Base-by-base conservation (phyloP, 2,797 vertebrate species). In the Caiman crocodilus region DNA sequence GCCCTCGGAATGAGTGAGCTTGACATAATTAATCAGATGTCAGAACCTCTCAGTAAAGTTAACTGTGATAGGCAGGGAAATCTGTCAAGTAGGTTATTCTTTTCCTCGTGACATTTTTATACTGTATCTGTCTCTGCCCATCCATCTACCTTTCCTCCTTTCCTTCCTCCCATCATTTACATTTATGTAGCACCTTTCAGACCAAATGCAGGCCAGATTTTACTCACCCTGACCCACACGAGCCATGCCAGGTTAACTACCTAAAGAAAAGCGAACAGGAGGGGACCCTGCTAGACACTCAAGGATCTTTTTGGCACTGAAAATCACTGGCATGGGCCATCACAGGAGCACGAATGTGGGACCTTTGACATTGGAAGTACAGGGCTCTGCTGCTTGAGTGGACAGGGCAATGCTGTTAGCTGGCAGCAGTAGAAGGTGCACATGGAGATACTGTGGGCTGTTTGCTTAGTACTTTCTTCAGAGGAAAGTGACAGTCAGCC, bases 11-110 rank as follows among this genome's bases (percentile, higher is more conserved):
- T 7, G 28, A 94, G 87, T 61, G 67, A 71, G 20, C 2, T 3
- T 78, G 32, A 80, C 2, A 3, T 84, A 87, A 92, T 97, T 85
- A 89, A 95, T 96, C 96, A 94, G 97, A 74, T 86, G 92, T 96
- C 94, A 88, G 90, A 89, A 82, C 81, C 84, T 91, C 81, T n/a
- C 23, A 81, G 95, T 76, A 71, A 94, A 93, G 95, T 90, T 91
- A 92, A 86, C 82, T 84, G 76, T 84, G 90, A 93, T 67, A 14
- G 25, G 80, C 56, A 8, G 87, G 85, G 65, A 89, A 85, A 89
- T 71, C 80, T 93, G 91, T 93, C 94, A 94, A 3, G 61, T 14
- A 14, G 82, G 76, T 91, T 8, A 2, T 85, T 84, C 18, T 92
- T 90, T 81, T 95, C 87, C 94, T 90, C 3, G 14, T 1, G 79